Evolutionary conservation across 2,113 vertebrate genomes (phyloP).

Genomic region (Polyodon spathula): DNA sequence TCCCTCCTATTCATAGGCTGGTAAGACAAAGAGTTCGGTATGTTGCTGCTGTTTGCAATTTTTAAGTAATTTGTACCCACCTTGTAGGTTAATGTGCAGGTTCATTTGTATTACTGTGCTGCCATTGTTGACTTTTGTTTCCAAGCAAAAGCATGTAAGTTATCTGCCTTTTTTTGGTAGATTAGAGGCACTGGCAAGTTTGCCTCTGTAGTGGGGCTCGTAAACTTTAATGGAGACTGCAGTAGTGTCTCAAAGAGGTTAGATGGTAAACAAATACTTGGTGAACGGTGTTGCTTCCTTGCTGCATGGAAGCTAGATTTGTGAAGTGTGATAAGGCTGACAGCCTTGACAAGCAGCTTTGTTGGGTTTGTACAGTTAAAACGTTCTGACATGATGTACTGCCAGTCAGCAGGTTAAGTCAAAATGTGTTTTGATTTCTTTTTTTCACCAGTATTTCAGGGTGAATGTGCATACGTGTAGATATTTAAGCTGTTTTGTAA

Average conservation of each 20-base stretch:
- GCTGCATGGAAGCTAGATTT: not conserved
- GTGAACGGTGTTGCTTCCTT: not conserved
- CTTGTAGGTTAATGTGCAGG: too few relatives aligned
- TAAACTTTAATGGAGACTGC: not conserved
- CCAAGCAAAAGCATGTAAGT: too few relatives aligned
- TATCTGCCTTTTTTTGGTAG: too few relatives aligned
- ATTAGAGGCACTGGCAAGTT: too few relatives aligned
- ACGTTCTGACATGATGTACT: not conserved
- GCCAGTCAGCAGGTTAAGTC: not conserved
- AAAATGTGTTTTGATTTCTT: not conserved
- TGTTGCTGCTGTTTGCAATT: too few relatives aligned
- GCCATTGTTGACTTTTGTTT: too few relatives aligned
- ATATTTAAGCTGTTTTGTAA: too few relatives aligned
- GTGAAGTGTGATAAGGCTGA: conserved; percentile 1
- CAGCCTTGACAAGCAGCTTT: not conserved
- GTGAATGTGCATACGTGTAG: not conserved
- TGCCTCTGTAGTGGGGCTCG: too few relatives aligned
- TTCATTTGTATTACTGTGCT: too few relatives aligned
- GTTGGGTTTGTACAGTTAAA: not conserved
- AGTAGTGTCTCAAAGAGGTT: not conserved
- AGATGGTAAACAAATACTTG: not conserved
- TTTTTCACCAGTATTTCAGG: not conserved
- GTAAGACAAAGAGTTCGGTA: too few relatives aligned
- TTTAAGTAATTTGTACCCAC: too few relatives aligned
- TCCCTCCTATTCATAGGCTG: too few relatives aligned